Evolutionary conservation across 2,888 invertebrate genomes (phyloP), one percentile per base, ranked within the genome.

Genomic region (Pristionchus mayeri): DNA sequence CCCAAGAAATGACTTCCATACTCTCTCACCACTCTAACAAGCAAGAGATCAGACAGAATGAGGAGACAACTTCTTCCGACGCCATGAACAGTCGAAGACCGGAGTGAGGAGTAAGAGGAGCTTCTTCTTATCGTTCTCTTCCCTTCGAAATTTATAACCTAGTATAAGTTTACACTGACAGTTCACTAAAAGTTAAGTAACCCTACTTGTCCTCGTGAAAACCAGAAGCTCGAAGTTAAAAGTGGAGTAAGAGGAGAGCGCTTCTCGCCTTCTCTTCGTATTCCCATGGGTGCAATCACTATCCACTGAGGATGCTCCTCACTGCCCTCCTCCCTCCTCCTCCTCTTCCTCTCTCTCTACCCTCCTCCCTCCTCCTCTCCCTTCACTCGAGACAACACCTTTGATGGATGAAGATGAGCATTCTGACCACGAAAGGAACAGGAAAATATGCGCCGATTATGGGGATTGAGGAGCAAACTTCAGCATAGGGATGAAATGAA

Each of bases 291-390:
- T 50, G 27, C 40, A 48, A 78, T 78, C 50, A 78, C n/a, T 48
- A 78, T 78, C 76, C 40, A 78, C 76, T 78, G 50, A 78, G 76
- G 27, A 48, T 78, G 27, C 76, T 78, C 34, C 6, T 57, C 57
- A 57, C 57, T 24, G 6, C 57, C 24, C 21, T 37, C 40, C n/a
- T 37, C 30, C 44, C 44, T 44, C 27, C n/a, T 75, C 34, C 48
- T 24, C 11, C 71, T 71, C 40, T 21, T 9, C 24, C 16, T 24
- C 44, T 30, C 48, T 50, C 50, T 44, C 52, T 78, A 24, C 34
- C 16, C 30, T 27, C 50, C 27, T 50, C 24, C 48, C 76, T n/a
- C n/a, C 50, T 44, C 54, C 52, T 52, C 40, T 13, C 37, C 9
- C 52, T 52, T 34, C 30, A 2, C 78, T 24, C 48, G 16, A 50